These are phyloP conservation scores for Sesia bembeciformis DNA, from an alignment of 2,888 invertebrate genomes.

Conservation along the genomic window DNA sequence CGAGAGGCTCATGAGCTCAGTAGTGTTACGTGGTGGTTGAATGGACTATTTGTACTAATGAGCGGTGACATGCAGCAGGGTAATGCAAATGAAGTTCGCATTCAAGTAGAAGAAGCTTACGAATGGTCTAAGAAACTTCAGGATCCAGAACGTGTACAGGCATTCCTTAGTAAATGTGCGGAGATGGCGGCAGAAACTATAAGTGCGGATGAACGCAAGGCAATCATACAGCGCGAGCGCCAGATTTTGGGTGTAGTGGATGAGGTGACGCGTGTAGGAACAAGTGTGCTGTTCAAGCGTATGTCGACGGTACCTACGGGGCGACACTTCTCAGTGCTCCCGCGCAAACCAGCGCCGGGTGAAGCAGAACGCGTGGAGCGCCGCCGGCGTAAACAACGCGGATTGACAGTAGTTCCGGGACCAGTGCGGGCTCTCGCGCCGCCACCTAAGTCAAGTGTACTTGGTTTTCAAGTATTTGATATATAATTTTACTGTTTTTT, in stretches of 20 bases:
- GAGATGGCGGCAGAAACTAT: constrained; percentile 49
- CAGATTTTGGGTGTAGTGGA: constrained; percentile 49
- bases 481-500: constrained; percentile 20
- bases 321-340: constrained; percentile 51
- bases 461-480: constrained; percentile 54
- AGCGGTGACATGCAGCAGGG: constrained; percentile 67
- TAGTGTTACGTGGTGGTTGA: constrained; percentile 58
- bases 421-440: constrained; percentile 37
- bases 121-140: constrained; percentile 54
- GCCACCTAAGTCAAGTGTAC: constrained; percentile 36
- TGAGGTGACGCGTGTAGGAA: constrained; percentile 38
- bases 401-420: constrained; percentile 54
- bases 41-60: constrained; percentile 57
- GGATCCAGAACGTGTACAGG: constrained; percentile 52
- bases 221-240: constrained; percentile 42
- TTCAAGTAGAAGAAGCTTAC: constrained; percentile 56
- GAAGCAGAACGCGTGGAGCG: constrained; percentile 32
- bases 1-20: constrained; percentile 50
- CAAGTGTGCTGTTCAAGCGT: constrained; percentile 51
- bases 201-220: constrained; percentile 52
- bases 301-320: constrained; percentile 55
- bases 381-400: constrained; percentile 39
- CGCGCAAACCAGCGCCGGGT: constrained; percentile 31
- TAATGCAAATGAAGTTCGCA: constrained; percentile 58
- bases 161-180: constrained; percentile 51